These are phyloP conservation scores for Rhinichthys osculus DNA, from an alignment of 2,797 vertebrate genomes.

Conservation along the genomic window DNA sequence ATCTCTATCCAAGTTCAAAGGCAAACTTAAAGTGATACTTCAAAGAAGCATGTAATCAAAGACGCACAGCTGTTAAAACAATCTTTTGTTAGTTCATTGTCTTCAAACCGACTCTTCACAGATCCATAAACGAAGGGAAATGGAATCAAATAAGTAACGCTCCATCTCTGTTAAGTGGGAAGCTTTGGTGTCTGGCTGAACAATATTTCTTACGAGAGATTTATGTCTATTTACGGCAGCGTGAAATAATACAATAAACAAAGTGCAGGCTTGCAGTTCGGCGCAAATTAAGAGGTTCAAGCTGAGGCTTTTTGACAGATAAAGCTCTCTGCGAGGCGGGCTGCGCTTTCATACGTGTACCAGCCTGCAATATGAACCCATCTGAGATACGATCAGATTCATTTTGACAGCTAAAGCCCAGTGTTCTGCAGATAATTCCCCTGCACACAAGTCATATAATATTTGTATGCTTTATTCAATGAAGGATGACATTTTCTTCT, in stretches of 20 bases:
- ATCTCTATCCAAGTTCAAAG: constrained; percentile 99
- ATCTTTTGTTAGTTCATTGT: constrained; percentile 99
- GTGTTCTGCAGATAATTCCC: constrained; percentile 76
- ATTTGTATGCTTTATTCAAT: constrained; percentile 70
- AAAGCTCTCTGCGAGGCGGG: constrained; percentile 40
- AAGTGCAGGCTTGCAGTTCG: constrained; percentile 31
- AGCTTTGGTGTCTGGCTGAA: constrained; percentile 78
- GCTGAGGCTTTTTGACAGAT: constrained; percentile 56
- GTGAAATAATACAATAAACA: constrained; percentile 76
- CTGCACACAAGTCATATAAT: constrained; percentile 67
- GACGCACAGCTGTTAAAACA: constrained; percentile 99
- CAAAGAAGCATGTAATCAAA: constrained; percentile 99
- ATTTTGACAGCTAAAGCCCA: constrained; percentile 77
- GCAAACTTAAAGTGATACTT: constrained; percentile 97
- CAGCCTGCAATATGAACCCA: constrained; percentile 50
- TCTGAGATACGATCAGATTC: constrained; percentile 55
- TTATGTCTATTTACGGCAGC: constrained; percentile 80
- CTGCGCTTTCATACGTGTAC: constrained; percentile 50
- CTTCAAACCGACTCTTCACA: constrained; percentile 93
- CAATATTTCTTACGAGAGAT: constrained; percentile 77
- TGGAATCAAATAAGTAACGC: constrained; percentile 78
- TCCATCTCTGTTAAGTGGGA: constrained; percentile 74
- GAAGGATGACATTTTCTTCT: constrained; percentile 31
- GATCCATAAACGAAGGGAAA: constrained; percentile 82
- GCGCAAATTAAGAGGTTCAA: constrained; percentile 50